Conservation (phyloP, 37 sponge, comb jelly and placozoan genomes). For the Halichondria panicea region DNA sequence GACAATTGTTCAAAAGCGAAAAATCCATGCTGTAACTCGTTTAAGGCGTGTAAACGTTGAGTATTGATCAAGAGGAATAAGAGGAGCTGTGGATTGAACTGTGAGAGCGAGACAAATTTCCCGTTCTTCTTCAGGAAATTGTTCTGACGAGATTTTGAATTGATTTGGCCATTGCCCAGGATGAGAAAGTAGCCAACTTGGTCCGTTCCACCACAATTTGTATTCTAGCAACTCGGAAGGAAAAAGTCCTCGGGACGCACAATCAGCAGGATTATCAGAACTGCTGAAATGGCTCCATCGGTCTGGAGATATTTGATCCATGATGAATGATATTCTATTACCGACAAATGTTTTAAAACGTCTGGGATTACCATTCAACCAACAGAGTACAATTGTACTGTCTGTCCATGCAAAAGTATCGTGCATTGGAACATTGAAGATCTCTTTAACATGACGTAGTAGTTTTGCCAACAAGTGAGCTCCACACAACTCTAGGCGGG, state of each 20-base stretch:
- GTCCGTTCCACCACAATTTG: conserved; percentile 18
- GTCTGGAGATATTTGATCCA: background rate
- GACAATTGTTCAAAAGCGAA: conserved; percentile 13
- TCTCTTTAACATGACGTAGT: background rate
- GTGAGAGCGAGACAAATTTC: background rate
- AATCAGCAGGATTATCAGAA: conserved; percentile 25
- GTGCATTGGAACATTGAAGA: background rate
- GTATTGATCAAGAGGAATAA: conserved; percentile 15
- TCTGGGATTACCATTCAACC: background rate
- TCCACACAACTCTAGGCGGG: too few relatives aligned
- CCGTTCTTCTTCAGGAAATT: background rate
- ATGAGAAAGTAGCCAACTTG: background rate
- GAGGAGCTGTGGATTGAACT: background rate
- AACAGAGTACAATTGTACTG: conserved; percentile 23
- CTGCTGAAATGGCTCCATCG: conserved; percentile 1
- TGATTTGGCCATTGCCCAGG: conserved; percentile 22
- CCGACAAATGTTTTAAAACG: conserved; percentile 30
- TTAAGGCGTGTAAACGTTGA: conserved; percentile 7
- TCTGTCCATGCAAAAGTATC: conserved; percentile 27
- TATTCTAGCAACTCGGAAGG: conserved; percentile 2
- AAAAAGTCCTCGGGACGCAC: conserved; percentile 9
- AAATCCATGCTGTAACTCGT: conserved; percentile 19
- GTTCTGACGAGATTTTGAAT: background rate
- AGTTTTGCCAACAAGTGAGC: conserved; percentile 16
- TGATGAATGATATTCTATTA: conserved; percentile 8